Conservation (phyloP, 1,140 invertebrate genomes). For the Macrobrachium rosenbergii region DNA sequence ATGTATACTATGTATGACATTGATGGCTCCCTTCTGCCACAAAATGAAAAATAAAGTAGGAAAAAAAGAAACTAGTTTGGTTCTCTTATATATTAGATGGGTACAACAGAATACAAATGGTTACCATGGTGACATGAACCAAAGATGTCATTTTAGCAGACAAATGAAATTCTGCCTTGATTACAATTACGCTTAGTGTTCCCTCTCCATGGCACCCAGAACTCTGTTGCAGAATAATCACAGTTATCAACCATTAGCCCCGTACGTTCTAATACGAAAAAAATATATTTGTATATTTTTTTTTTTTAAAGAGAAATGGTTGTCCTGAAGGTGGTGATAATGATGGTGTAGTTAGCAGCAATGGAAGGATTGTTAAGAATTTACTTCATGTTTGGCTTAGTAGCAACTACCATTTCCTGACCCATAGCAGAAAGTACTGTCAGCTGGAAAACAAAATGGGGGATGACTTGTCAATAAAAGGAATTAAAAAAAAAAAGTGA, state of each 20-base stretch:
- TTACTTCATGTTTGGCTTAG: slow-evolving; percentile 84
- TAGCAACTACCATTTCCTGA: slow-evolving; percentile 93
- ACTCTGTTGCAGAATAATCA: slow-evolving; percentile 48
- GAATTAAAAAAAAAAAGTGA: neutral
- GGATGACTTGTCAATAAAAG: neutral
- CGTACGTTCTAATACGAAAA: slow-evolving; percentile 56
- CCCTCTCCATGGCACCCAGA: slow-evolving; percentile 12
- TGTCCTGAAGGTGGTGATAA: slow-evolving; percentile 54
- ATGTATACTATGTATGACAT: slow-evolving; percentile 12
- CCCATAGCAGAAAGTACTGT: slow-evolving; percentile 92
- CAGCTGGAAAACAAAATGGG: slow-evolving; percentile 75
- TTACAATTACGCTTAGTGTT: neutral
- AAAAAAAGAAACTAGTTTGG: neutral
- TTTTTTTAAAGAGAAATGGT: slow-evolving; percentile 53
- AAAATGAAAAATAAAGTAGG: slow-evolving; percentile 17
- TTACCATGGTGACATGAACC: neutral
- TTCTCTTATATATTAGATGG: slow-evolving; percentile 3
- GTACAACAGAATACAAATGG: neutral
- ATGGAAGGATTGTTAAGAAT: slow-evolving; percentile 30
- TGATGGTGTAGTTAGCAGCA: slow-evolving; percentile 68
- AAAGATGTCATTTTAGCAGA: too few relatives aligned
- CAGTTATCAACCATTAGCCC: slow-evolving; percentile 49
- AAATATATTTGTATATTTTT: slow-evolving; percentile 56
- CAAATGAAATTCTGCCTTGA: neutral
- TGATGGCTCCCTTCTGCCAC: slow-evolving; percentile 34